Base-by-base conservation (phyloP, 1,140 invertebrate genomes). In the Schlechtendalia chinensis region DNA sequence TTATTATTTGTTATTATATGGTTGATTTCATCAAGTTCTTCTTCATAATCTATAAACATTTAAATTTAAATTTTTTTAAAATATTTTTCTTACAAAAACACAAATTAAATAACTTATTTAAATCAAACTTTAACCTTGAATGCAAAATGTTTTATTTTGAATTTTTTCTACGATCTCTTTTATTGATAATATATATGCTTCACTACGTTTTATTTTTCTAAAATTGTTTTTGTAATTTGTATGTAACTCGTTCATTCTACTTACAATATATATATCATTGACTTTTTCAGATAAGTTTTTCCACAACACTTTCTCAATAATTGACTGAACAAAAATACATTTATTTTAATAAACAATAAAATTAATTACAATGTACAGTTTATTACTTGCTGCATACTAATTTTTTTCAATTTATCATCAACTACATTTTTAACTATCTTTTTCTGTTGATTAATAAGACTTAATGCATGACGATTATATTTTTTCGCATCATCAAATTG, bases 291-390 rank as follows among this genome's bases (percentile, higher is more conserved):
- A 10, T 16, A 63, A 12, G 3, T 63, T 24, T 32, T 32, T 22
- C 14, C 22, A 63, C 6, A 63, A 27, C 5, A 27, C 24, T 3
- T 16, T 8, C 29, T 27, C 59, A 32, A 63, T 16, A 63, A 1
- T 63, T 63, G 27, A n/a, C 59, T 63, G 12, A 63, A 63, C 5
- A 63, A 63, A 63, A 63, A 16, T 12, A 50, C 19, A 63, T 63
- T 27, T 63, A 29, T 27, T 63, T 12, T 50, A 50, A 12, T 50
- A 1, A 50, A 11, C 47, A 39, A 8, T 39, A 8, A 39, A 39
- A 39, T 39, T 14, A 50, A 50, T 10, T 45, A 45, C 10, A 4
- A 45, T 45, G 10, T 50, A 12, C n/a, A 59, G 17, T 19, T 59
- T 16, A 27, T 63, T 63, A 63, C 59, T 3, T 63, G 11, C 5